phyloP scores from a whole-genome alignment of 2,113 vertebrate genomes.

The Dascyllus trimaculatus region DNA sequence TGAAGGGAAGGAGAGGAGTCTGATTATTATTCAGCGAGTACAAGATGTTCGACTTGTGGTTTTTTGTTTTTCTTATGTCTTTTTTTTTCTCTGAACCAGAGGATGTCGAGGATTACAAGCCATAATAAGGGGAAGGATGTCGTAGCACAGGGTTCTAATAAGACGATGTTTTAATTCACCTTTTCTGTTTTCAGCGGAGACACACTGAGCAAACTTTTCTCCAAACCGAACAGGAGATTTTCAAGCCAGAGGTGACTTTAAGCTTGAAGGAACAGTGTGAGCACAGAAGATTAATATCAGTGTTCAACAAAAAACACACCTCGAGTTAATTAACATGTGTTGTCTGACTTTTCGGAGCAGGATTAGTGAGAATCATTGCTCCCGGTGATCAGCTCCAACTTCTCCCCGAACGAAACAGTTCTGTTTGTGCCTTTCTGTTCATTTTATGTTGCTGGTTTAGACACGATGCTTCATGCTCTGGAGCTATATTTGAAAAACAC shows the following conservation, averaged over 20 bases:
- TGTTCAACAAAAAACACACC: too few species aligned
- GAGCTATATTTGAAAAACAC: too few species aligned
- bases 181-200: slow-evolving; percentile 9
- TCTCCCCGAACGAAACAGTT: too few species aligned
- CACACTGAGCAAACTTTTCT: neutral
- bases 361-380: too few species aligned
- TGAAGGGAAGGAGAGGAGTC: slow-evolving; percentile 11
- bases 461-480: too few species aligned
- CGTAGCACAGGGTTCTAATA: neutral
- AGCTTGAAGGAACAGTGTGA: neutral
- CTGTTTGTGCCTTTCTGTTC: too few species aligned
- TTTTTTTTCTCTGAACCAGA: slow-evolving; percentile 25
- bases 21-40: slow-evolving; percentile 45
- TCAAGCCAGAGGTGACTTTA: slow-evolving; percentile 5
- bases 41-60: slow-evolving; percentile 33
- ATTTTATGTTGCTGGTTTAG: too few species aligned
- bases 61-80: slow-evolving; percentile 32
- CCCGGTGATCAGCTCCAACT: too few species aligned
- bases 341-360: too few species aligned
- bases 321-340: too few species aligned
- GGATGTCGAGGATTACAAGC: slow-evolving; percentile 1
- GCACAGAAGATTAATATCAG: neutral
- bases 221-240: neutral
- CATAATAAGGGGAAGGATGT: neutral
- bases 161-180: slow-evolving; percentile 14